Percentiles rank a stretch among this genome's conserved stretches.
Conservation (phyloP, 2,888 invertebrate genomes). For the Volucella zonaria region DNA sequence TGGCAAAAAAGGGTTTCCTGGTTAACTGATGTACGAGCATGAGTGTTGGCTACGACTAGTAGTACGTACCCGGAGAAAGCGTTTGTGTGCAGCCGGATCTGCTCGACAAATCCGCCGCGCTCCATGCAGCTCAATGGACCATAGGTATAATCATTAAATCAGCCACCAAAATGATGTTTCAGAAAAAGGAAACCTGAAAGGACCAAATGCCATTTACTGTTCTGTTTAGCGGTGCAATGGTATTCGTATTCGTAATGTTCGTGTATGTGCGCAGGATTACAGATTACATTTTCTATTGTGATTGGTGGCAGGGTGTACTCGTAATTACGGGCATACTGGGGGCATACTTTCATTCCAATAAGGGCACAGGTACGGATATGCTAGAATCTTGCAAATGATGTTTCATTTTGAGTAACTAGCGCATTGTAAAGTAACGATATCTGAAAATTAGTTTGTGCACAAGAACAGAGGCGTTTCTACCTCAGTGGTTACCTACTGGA, state of each 20-base stretch:
- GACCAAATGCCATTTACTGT: conserved; percentile 43
- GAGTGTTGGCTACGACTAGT: too few species aligned
- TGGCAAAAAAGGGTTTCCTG: conserved; percentile 22
- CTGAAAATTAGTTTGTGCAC: conserved; percentile 33
- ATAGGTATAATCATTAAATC: conserved; percentile 69
- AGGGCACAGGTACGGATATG: neutral
- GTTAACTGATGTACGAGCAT: neutral
- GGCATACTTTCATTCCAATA: conserved; percentile 2
- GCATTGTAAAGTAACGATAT: conserved; percentile 54
- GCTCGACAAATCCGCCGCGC: conserved; percentile 52
- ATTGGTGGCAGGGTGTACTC: neutral
- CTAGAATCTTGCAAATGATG: conserved; percentile 6
- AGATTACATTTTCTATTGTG: conserved; percentile 16
- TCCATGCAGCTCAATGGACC: conserved; percentile 56
- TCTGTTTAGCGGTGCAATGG: conserved; percentile 40
- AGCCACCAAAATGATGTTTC: conserved; percentile 53
- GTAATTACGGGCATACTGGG: conserved; percentile 1
- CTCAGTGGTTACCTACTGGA: conserved; percentile 5
- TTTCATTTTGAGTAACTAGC: conserved; percentile 32
- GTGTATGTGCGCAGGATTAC: conserved; percentile 28
- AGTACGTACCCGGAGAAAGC: neutral
- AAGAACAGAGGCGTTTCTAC: conserved; percentile 15
- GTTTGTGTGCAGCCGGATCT: conserved; percentile 48
- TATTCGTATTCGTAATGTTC: conserved; percentile 8
- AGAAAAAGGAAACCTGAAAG: conserved; percentile 11